phyloP scores from a whole-genome alignment of 2,113 vertebrate genomes.

The Manacus vitellinus region DNA sequence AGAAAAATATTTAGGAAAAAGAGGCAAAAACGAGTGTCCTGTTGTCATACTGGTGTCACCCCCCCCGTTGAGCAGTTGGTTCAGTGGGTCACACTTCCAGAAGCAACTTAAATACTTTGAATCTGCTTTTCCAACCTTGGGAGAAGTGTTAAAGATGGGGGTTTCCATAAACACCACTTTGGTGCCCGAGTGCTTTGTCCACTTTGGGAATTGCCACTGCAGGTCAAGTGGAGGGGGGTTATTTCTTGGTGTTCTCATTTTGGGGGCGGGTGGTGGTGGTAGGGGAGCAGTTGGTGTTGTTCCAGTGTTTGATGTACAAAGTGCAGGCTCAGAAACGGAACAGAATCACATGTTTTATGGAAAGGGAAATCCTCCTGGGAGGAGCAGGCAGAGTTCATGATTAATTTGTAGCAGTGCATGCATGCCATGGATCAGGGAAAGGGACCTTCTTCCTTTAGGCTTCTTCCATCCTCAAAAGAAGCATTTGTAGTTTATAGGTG shows the following conservation, averaged over 20 bases:
- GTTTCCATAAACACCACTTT: neutral
- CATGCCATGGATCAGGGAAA: neutral
- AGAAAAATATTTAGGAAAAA: neutral
- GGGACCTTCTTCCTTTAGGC: neutral
- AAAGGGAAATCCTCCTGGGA: conserved; percentile 8
- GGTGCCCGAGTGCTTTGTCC: neutral
- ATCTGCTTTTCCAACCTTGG: neutral
- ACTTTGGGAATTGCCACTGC: neutral
- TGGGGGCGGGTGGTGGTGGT: neutral
- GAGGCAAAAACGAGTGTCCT: fast-evolving
- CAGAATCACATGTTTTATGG: neutral
- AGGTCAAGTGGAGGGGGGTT: neutral
- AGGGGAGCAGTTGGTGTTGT: neutral
- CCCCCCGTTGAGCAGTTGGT: neutral
- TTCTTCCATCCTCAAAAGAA: neutral
- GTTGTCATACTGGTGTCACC: neutral
- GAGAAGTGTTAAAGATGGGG: neutral
- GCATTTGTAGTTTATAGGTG: neutral
- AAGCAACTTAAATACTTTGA: neutral
- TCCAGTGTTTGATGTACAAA: neutral
- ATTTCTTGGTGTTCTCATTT: neutral
- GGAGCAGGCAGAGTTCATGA: conserved; percentile 27
- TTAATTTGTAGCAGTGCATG: conserved; percentile 11
- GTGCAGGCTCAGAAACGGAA: neutral
- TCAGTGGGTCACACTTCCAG: neutral